Evolutionary conservation across 2,888 invertebrate species (phyloP), one percentile per base, ranked within the genome.

Genomic region (Dolichomitus sp.): DNA sequence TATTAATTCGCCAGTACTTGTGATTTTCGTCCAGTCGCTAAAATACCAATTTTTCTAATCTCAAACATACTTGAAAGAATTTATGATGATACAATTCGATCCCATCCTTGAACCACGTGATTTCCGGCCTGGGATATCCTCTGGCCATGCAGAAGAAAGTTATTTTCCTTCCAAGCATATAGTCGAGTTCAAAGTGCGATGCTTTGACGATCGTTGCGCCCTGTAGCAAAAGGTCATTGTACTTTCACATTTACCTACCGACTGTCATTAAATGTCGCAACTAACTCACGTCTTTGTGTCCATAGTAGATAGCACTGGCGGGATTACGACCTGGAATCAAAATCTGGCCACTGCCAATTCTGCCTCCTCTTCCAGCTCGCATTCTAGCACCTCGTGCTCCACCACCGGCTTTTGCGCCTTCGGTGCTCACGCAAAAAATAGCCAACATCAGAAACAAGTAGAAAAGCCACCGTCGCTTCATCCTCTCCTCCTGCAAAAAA

Each of bases 41-140:
- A 19, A 57, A 59, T 23, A 30, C 48, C n/a, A 57, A 17, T 66
- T 74, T 6, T 54, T 23, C 12, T 5, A 45, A 54, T 40, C 14
- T 27, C 12, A 33, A 66, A 77, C 84, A 68, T 93, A 96, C 96
- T 94, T 96, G 96, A 86, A 96, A 96, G 91, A 96, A 96, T 89
- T 95, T 95, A 89, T 96, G 96, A 57, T 96, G 95, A 85, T 96
- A 96, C n/a, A 97, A 92, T 91, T 97, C 97, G 57, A 97, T 96
- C 3, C 96, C 97, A 90, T 97, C 97, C 91, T 97, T 97, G 89
- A 96, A 96, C 97, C 97, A 97, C 42, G 96, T 97, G 74, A 97
- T 96, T 92, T 96, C 96, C 0, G 97, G 97, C 79, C 97, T 93
- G 0, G 97, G 97, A 78, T 95, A 94, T 50, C 97, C 97, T 89